phyloP scores from a whole-genome alignment of 1,140 invertebrate genomes.

The Papilio xuthus region DNA sequence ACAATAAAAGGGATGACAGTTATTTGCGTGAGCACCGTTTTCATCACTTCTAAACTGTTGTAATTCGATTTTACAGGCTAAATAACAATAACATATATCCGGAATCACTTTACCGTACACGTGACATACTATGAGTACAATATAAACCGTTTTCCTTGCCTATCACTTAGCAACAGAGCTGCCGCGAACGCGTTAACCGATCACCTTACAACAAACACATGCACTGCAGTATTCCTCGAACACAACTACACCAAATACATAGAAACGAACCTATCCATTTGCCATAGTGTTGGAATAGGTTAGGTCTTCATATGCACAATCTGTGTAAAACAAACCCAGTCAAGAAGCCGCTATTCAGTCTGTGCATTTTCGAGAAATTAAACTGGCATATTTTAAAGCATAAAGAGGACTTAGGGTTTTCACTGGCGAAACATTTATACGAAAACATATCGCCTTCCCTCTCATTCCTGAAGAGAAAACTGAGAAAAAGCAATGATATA shows the following conservation, averaged over 20 bases:
- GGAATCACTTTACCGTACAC: not conserved
- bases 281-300: slow-evolving; percentile 13
- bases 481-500: not conserved
- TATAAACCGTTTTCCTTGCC: not conserved
- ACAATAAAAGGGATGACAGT: too few relatives aligned
- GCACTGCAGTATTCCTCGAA: slow-evolving; percentile 13
- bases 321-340: not conserved
- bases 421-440: not conserved
- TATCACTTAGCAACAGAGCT: not conserved
- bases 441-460: not conserved
- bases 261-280: slow-evolving; percentile 17
- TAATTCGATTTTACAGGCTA: not conserved
- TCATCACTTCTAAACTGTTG: not conserved
- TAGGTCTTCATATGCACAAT: not conserved
- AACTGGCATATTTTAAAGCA: not conserved
- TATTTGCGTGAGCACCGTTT: too few relatives aligned
- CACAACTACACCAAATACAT: not conserved
- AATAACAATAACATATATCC: not conserved
- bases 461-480: not conserved
- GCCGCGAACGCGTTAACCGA: slow-evolving; percentile 13
- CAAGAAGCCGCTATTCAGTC: not conserved
- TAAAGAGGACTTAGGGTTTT: too few relatives aligned
- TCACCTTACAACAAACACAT: slow-evolving; percentile 11
- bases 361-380: not conserved
- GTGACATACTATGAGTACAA: not conserved